These are phyloP conservation scores for Pammene aurita DNA, from an alignment of 2,888 invertebrate species.

Conservation along the genomic window DNA sequence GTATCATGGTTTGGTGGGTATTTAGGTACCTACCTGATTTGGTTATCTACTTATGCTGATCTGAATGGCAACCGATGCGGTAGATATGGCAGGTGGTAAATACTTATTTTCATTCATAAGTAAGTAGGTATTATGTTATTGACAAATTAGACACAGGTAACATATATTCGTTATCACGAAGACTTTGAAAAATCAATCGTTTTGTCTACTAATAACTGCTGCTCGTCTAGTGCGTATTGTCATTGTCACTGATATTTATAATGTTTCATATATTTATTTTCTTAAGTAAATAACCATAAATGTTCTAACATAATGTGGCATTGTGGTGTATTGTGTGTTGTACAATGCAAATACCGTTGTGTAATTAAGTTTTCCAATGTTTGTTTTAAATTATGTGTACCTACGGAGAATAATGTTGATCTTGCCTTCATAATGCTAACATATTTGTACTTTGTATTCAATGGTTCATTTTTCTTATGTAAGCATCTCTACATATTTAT, in stretches of 20 bases:
- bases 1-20: too few species aligned
- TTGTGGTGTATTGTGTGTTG: conserved; percentile 22
- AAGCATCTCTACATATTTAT: too few species aligned
- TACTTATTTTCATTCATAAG: too few species aligned
- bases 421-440: conserved; percentile 20
- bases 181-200: conserved; percentile 12
- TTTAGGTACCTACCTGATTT: too few species aligned
- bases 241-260: not conserved
- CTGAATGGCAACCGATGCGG: too few species aligned
- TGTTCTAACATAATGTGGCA: conserved; percentile 12
- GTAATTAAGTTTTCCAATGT: conserved; percentile 28
- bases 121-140: too few species aligned
- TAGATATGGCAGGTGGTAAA: too few species aligned
- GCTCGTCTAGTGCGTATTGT: conserved; percentile 26
- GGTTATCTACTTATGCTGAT: too few species aligned
- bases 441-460: conserved; percentile 21
- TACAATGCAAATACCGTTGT: conserved; percentile 30
- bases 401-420: conserved; percentile 25
- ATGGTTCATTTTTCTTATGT: not conserved
- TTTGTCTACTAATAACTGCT: conserved; percentile 2
- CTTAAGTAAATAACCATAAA: conserved; percentile 10
- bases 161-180: not conserved
- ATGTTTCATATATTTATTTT: conserved; percentile 9
- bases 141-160: too few species aligned
- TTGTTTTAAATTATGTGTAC: conserved; percentile 19